A percentile compares a stretch with the other conserved stretches of the same genome.
phyloP scores from a whole-genome alignment of 2,888 invertebrate species.

The Pyrocoelia pectoralis region DNA sequence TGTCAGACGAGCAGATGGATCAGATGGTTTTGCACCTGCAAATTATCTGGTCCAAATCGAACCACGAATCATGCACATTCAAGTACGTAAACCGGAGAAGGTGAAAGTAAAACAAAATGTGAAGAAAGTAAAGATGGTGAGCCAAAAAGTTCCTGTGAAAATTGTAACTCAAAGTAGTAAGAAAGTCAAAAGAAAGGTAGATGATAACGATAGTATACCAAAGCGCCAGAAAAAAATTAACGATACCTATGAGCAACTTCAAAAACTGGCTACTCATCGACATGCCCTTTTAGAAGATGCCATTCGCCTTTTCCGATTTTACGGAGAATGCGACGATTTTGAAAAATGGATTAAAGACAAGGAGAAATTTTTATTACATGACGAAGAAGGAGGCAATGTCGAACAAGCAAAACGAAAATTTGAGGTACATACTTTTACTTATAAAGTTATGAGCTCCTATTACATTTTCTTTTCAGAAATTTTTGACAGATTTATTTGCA shows the following conservation, averaged over 20 bases:
- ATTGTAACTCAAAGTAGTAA: slow-evolving; percentile 59
- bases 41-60: slow-evolving; percentile 95
- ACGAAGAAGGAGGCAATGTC: slow-evolving; percentile 87
- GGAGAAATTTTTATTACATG: slow-evolving; percentile 83
- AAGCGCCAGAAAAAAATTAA: slow-evolving; percentile 82
- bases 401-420: slow-evolving; percentile 94
- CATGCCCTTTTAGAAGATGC: slow-evolving; percentile 90
- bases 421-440: slow-evolving; percentile 68
- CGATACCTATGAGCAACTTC: slow-evolving; percentile 81
- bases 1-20: slow-evolving; percentile 86
- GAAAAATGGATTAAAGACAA: slow-evolving; percentile 98
- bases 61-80: slow-evolving; percentile 84
- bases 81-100: slow-evolving; percentile 82
- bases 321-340: slow-evolving; percentile 96
- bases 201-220: slow-evolving; percentile 80
- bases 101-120: slow-evolving; percentile 85
- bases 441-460: not conserved
- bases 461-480: slow-evolving; percentile 68
- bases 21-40: slow-evolving; percentile 97
- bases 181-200: slow-evolving; percentile 56
- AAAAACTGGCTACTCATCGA: slow-evolving; percentile 80
- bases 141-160: slow-evolving; percentile 83
- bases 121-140: slow-evolving; percentile 88
- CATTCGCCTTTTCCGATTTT: slow-evolving; percentile 90
- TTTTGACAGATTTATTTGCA: slow-evolving; percentile 94